These are phyloP conservation scores for Tachyglossus aculeatus DNA, from an alignment of 2,797 vertebrate genomes.

Conservation along the genomic window DNA sequence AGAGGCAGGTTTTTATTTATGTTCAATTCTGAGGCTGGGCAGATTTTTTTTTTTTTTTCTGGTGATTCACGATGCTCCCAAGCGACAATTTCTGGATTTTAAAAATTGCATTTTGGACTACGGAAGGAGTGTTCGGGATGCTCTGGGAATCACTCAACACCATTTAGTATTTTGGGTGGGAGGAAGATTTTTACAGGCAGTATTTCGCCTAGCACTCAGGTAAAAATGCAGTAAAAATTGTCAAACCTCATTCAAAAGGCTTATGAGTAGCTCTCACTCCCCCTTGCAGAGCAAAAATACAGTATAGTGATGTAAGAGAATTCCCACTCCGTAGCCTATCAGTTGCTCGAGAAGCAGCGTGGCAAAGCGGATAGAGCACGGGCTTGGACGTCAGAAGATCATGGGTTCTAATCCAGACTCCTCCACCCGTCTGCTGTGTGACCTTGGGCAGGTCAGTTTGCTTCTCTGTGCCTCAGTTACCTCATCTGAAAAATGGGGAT, in stretches of 20 bases:
- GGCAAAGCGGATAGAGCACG: too few species aligned
- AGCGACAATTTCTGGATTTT: constrained; percentile 55
- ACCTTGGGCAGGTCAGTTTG: too few species aligned
- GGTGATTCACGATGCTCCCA: constrained; percentile 21
- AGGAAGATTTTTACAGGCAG: constrained; percentile 58
- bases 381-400: too few species aligned
- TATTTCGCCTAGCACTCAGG: constrained; percentile 39
- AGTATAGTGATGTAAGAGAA: background rate
- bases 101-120: constrained; percentile 55
- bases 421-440: too few species aligned
- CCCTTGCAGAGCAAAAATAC: constrained; percentile 26
- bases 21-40: constrained; percentile 43
- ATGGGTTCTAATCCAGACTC: too few species aligned
- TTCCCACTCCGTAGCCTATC: constrained; percentile 15
- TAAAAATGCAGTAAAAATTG: constrained; percentile 25
- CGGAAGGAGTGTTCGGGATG: constrained; percentile 56
- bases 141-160: constrained; percentile 41
- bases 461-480: too few species aligned
- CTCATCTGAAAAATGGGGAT: too few species aligned
- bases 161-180: constrained; percentile 45
- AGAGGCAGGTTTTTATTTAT: constrained; percentile 50
- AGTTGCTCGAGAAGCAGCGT: too few species aligned
- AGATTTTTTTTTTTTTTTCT: constrained; percentile 36
- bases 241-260: constrained; percentile 17
- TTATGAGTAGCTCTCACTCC: constrained; percentile 21